Evolutionary conservation across 2,797 vertebrate species (phyloP), one percentile per base, ranked within the genome.

Genomic region (Alca torda): DNA sequence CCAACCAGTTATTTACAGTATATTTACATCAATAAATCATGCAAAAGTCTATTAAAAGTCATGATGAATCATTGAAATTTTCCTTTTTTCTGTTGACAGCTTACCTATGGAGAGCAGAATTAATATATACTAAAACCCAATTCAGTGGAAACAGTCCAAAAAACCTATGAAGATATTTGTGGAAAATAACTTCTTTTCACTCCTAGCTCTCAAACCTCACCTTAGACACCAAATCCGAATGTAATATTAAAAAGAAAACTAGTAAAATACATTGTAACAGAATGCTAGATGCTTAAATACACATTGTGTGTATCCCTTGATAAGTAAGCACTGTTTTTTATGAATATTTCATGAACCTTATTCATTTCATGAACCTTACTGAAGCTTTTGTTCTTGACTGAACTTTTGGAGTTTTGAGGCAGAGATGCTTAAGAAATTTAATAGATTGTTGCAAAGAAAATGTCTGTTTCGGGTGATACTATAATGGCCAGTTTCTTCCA

Each of bases 11-110:
- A 97, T 96, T 97, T 98, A 92, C 77, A 91, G 84, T 97, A 97
- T 98, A 97, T 97, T 98, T 98, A 97, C 97, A 97, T 96, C 95
- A 98, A 98, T 98, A 98, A 98, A 98, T 96, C 88, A 97, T 98
- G 93, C 33, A 75, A 84, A 97, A 97, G 79, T 88, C 67, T 90
- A 79, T 76, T 70, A 87, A 53, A 84, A 87, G 23, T 91, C n/a
- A 50, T 48, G 46, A 75, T 54, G 46, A 51, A 48, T 93, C 68
- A 92, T 13, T 80, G 45, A 78, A 35, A 33, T 93, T 35, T 95
- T 96, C 4, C 19, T 63, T 93, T 75, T 84, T 70, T 89, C 48
- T 93, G 57, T 90, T 95, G 68, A 70, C 25, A 81, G 3, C 43
- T 84, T 77, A 89, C 25, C 18, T 81, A 8, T 56, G 31, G 33